Evolutionary conservation across 2,113 vertebrate species (phyloP).

Genomic region (Condylura cristata): DNA sequence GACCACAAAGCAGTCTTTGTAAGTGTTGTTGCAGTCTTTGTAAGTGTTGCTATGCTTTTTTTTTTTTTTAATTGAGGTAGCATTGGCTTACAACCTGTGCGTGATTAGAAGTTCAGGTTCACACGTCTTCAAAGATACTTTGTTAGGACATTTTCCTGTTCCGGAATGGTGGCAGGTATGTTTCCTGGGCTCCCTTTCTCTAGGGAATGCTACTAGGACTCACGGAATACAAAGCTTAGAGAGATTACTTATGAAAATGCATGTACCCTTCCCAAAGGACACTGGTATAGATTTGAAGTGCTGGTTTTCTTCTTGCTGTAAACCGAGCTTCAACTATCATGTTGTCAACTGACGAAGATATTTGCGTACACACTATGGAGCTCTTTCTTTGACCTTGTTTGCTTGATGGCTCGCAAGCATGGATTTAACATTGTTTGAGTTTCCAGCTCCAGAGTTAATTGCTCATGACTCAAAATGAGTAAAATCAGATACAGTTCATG

Average conservation of each 20-base stretch:
- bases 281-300: background rate
- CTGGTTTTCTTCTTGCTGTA: background rate
- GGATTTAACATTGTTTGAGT: background rate
- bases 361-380: background rate
- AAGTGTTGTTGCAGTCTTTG: too few species aligned
- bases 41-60: too few species aligned
- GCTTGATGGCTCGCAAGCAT: background rate
- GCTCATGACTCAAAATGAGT: background rate
- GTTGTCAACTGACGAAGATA: background rate
- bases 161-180: background rate
- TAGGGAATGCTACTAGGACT: background rate
- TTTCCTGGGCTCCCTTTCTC: slow-evolving; percentile 13
- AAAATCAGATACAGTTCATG: background rate
- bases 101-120: too few species aligned
- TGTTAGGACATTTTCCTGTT: slow-evolving; percentile 3
- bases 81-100: too few species aligned
- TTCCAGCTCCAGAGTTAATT: background rate
- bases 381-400: background rate
- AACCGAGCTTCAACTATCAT: background rate
- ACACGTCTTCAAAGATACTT: background rate
- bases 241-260: background rate
- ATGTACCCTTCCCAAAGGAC: background rate
- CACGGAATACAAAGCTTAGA: background rate
- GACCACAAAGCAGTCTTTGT: background rate
- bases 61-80: too few species aligned